Conservation (phyloP, 2,113 vertebrate species). For the Oreochromis tanganicae region DNA sequence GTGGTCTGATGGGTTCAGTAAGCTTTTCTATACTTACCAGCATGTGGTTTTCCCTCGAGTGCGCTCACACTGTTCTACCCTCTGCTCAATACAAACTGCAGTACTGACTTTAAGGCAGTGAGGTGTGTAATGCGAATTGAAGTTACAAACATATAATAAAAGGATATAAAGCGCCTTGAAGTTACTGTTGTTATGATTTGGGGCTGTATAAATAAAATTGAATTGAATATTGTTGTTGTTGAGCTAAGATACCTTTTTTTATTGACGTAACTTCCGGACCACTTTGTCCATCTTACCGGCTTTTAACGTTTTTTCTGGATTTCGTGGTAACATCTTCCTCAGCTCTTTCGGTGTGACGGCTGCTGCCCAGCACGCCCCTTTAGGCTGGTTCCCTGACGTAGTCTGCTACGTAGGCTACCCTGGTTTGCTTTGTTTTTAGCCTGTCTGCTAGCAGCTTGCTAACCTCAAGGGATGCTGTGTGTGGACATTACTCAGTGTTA, state of each 20-base stretch:
- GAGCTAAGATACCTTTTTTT: accelerated
- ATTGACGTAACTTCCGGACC: accelerated
- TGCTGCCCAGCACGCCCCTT: accelerated
- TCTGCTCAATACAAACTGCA: not conserved
- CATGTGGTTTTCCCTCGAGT: accelerated
- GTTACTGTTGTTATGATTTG: accelerated
- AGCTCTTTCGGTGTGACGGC: accelerated
- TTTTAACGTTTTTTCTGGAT: accelerated
- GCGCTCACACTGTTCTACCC: accelerated
- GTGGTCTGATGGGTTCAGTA: not conserved
- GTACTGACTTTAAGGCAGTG: accelerated
- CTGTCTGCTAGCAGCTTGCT: not conserved
- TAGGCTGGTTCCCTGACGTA: not conserved
- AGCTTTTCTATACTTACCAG: not conserved
- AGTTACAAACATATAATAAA: not conserved
- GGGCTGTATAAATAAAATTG: accelerated
- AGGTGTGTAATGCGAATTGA: not conserved
- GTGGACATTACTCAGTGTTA: not conserved
- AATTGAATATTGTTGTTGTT: accelerated
- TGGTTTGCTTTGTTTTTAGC: not conserved
- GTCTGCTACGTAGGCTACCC: not conserved
- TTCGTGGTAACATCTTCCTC: not conserved
- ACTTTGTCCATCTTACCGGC: accelerated
- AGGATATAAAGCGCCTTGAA: accelerated
- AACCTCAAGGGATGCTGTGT: accelerated